Evolutionary conservation across 2,888 invertebrate species (phyloP), one percentile per base, ranked within the genome.

Genomic region (Galeruca laticollis): DNA sequence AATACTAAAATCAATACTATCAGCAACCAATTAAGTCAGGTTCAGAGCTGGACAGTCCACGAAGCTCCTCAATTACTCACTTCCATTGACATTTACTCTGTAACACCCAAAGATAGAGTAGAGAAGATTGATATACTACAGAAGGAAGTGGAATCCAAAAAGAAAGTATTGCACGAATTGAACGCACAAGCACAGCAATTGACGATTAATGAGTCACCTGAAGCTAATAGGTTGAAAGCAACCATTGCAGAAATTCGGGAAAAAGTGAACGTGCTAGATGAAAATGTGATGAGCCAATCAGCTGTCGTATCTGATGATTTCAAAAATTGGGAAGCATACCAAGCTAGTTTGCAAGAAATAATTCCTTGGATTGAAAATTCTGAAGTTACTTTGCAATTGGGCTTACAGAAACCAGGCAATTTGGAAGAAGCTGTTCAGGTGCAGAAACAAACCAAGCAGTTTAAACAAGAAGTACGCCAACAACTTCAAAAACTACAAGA

Each of bases 291-390:
- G 81, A 90, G 91, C 73, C 94, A 95, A 82, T 91, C 92, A 11
- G 90, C 91, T 77, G 89, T 91, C 2, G 92, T 95, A 0, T 89
- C 91, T 73, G 91, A 92, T 79, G 95, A 96, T 82, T 87, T 96
- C 57, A 90, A 91, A 43, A 93, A 93, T 75, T 96, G 95, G 94
- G 92, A 95, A 81, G 90, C 91, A 78, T 96, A 95, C 84, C 94
- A 96, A 85, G 88, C 90, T 54, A 92, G 91, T 66, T 88, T 96
- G 35, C 89, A 92, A 70, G 91, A 93, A 83, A 90, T 97, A 61
- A 93, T 93, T 82, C 96, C 96, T 0, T 95, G 96, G 93, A 90
- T 98, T 67, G 94, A 96, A 83, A 90, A 94, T 82, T 94, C 94
- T 18, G 97, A 97, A 86, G 86, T 91, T n/a, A 93, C 92, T 86